phyloP scores from a whole-genome alignment of 2,888 invertebrate genomes.

The Stenolophus ochropezus region DNA sequence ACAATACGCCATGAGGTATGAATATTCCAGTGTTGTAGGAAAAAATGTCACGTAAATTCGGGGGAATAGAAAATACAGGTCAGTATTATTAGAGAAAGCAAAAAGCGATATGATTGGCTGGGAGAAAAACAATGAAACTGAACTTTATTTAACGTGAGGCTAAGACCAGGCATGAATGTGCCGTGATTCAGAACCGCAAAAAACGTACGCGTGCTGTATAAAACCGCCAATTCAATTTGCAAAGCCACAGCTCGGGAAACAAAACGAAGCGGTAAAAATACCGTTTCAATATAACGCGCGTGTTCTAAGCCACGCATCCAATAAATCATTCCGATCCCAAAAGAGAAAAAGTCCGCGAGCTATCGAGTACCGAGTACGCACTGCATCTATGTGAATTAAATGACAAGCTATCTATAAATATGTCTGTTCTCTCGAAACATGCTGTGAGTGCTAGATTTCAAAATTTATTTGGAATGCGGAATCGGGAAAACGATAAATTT shows the following conservation, averaged over 20 bases:
- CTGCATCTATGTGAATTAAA: conserved; percentile 39
- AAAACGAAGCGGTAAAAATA: conserved; percentile 47
- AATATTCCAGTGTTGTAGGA: too few species aligned
- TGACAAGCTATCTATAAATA: conserved; percentile 47
- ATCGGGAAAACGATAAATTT: conserved; percentile 5
- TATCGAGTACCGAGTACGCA: conserved; percentile 31
- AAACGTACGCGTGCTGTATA: conserved; percentile 52
- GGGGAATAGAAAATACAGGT: too few species aligned
- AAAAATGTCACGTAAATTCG: too few species aligned
- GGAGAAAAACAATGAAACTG: conserved; percentile 5
- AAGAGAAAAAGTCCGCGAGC: conserved; percentile 7
- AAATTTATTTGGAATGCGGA: conserved; percentile 24
- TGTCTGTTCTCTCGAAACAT: conserved; percentile 16
- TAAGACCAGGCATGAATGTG: neutral
- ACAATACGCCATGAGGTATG: too few species aligned
- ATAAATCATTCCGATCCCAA: conserved; percentile 53
- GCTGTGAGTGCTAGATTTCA: conserved; percentile 27
- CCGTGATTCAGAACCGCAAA: conserved; percentile 20
- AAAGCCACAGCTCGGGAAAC: conserved; percentile 46
- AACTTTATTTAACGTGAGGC: neutral
- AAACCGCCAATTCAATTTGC: conserved; percentile 57
- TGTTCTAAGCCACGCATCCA: conserved; percentile 43
- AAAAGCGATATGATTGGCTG: too few species aligned
- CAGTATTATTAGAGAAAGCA: too few species aligned
- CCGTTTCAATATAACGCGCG: conserved; percentile 51